Evolutionary conservation across 2,797 vertebrate species (phyloP).

Genomic region (Chiroxiphia lanceolata): DNA sequence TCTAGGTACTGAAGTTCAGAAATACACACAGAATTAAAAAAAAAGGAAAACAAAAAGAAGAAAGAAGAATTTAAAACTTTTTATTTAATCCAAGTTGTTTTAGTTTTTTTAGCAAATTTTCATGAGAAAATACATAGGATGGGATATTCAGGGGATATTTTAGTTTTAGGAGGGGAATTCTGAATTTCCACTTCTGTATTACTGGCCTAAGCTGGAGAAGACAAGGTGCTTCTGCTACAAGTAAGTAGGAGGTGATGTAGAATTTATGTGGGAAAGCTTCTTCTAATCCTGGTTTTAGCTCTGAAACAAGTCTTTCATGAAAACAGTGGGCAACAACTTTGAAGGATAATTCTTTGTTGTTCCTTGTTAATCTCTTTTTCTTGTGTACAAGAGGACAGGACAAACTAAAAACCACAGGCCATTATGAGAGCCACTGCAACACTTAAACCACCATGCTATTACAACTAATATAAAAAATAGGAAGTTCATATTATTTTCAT

Average conservation of each 20-base stretch:
- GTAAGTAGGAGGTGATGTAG: background rate
- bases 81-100: background rate
- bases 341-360: background rate
- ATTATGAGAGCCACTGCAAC: background rate
- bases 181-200: background rate
- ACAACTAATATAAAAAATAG: background rate
- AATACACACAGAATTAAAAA: background rate
- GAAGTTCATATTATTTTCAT: background rate
- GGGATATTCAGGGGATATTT: background rate
- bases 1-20: background rate
- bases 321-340: background rate
- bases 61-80: background rate
- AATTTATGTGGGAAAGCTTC: background rate
- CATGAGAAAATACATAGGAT: background rate
- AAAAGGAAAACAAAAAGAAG: fast-evolving
- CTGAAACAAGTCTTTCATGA: background rate
- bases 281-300: background rate
- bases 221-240: background rate
- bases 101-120: background rate
- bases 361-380: background rate
- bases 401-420: background rate
- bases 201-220: background rate
- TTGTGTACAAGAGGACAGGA: background rate
- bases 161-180: background rate
- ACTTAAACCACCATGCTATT: background rate